A percentile compares a stretch with the other conserved stretches of the same genome.
phyloP scores from a whole-genome alignment of 2,113 vertebrate genomes.

The Emydura subglobosa region DNA sequence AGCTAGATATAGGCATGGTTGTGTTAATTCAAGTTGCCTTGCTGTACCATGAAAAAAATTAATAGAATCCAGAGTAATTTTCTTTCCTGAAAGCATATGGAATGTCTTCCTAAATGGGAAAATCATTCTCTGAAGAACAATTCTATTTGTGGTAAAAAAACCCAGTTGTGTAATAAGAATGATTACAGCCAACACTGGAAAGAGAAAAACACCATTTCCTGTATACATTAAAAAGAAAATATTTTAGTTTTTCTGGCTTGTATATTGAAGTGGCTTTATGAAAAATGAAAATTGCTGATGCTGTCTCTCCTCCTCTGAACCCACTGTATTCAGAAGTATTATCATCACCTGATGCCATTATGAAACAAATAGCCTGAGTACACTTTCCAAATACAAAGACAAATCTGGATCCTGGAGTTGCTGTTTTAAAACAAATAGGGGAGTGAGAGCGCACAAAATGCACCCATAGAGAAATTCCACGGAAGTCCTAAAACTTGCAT shows the following conservation, averaged over 20 bases:
- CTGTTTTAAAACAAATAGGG: constrained; percentile 4
- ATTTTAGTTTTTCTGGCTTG: background rate
- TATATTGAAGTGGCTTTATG: constrained; percentile 8
- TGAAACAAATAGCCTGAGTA: background rate
- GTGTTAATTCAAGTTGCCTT: background rate
- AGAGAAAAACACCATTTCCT: constrained; percentile 18
- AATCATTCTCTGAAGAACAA: background rate
- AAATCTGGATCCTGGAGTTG: background rate
- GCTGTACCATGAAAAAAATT: background rate
- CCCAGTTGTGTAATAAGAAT: background rate
- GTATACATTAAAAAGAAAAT: background rate
- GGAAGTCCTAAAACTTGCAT: background rate
- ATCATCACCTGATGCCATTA: background rate
- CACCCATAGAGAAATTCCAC: background rate
- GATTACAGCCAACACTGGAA: background rate
- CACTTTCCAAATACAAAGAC: constrained; percentile 6
- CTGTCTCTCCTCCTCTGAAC: background rate
- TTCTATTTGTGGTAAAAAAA: background rate
- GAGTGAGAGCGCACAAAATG: background rate
- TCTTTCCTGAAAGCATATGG: background rate
- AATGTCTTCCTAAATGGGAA: background rate
- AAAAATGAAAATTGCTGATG: background rate
- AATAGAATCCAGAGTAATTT: background rate
- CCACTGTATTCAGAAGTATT: background rate
- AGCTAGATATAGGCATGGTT: background rate